Evolutionary conservation across 1,140 invertebrate genomes (phyloP).

Genomic region (Drosophila sechellia): DNA sequence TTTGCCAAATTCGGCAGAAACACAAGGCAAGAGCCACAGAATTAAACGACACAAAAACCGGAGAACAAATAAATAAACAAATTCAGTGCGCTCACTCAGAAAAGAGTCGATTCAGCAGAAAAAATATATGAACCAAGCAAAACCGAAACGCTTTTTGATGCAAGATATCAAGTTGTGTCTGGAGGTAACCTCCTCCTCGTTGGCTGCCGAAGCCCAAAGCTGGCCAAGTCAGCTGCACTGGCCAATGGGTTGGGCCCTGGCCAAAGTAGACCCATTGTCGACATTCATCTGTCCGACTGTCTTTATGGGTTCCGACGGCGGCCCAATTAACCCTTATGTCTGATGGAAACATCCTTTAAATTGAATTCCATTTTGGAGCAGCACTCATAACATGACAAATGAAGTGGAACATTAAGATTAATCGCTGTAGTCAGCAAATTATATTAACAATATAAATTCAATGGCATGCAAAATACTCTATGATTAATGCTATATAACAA

Average conservation of each 20-base stretch:
- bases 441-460: background rate
- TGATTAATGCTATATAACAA: too few relatives aligned
- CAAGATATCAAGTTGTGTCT: conserved; percentile 59
- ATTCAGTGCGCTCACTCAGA: conserved; percentile 38
- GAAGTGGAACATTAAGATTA: conserved; percentile 9
- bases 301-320: conserved; percentile 20
- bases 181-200: conserved; percentile 36
- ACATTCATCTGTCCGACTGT: conserved; percentile 43
- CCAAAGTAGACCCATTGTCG: conserved; percentile 57
- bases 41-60: conserved; percentile 34
- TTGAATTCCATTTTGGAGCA: conserved; percentile 7
- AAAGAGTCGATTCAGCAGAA: conserved; percentile 33
- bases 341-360: conserved; percentile 19
- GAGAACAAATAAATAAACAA: conserved; percentile 72
- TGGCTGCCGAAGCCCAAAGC: conserved; percentile 7
- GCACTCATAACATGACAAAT: conserved; percentile 6
- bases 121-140: conserved; percentile 12
- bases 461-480: too few relatives aligned
- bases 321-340: conserved; percentile 47
- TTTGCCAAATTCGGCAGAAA: conserved; percentile 58
- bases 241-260: conserved; percentile 25
- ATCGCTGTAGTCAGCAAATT: background rate
- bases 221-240: conserved; percentile 8
- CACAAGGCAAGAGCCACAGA: conserved; percentile 15
- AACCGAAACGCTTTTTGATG: conserved; percentile 44